Evolutionary conservation across 2,797 vertebrate species (phyloP), one percentile per base, ranked within the genome.

Genomic region (Neosilurus mollespiculum): DNA sequence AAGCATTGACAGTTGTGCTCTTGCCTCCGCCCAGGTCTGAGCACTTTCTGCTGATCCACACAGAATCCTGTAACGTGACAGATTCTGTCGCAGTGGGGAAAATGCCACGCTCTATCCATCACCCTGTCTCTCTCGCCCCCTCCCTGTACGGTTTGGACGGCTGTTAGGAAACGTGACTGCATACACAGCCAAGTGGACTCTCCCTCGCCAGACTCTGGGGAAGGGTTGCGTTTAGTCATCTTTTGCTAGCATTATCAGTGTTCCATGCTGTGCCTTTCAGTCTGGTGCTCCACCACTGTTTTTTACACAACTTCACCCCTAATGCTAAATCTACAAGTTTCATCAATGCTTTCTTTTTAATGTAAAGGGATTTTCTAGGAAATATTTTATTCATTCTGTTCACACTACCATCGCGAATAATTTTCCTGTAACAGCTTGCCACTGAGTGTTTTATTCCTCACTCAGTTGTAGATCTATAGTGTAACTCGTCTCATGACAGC

Each of bases 41-140:
- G 78, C 82, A 85, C 58, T 20, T 82, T 81, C 76, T 87, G 87
- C 87, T 90, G 89, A 88, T 83, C 78, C 67, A 80, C 58, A 84
- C 83, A 76, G 76, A 83, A 87, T 86, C 72, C 82, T 56, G 26
- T 85, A 77, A 83, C 78, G 87, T 85, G 87, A 87, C 86, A 83
- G 86, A 83, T 87, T 84, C 77, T 84, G 88, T 86, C 85, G 80
- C 88, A 87, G 87, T 84, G 73, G 78, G 76, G 75, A 78, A 70
- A 69, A 43, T 18, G 20, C 76, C 78, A 75, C 34, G 73, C 83
- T 80, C 58, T 37, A 59, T 81, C 81, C 83, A 75, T 75, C 82
- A 83, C 72, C 56, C 79, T 53, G 59, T 9, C 81, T 24, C 24
- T 11, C 20, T n/a, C 73, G 3, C 65, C 2, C 26, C 18, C 64